Base-by-base conservation (phyloP, 2,113 vertebrate species). In the Tachysurus vachellii region DNA sequence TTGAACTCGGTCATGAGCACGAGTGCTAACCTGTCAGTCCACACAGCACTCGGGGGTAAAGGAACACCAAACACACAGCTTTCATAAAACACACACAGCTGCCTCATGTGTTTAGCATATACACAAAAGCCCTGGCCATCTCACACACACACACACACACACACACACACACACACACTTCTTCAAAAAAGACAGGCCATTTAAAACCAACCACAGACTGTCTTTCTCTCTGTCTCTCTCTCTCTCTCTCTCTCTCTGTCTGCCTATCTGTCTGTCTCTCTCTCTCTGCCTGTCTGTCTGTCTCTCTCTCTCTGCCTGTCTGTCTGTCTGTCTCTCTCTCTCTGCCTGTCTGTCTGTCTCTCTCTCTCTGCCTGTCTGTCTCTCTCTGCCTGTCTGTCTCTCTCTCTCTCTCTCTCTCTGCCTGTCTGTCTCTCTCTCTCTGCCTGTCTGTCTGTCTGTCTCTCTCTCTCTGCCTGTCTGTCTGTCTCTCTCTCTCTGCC, bases 91-190 rank as follows among this genome's bases (percentile, higher is more conserved):
- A 92, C 93, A 26, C 91, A 92, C 94, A 95, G 95, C 94, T 95
- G 95, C 94, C 94, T 21, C 79, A 71, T 62, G 85, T 94, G 92
- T 92, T 95, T 95, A 95, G 91, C 95, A 94, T 94, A 95, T 94
- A 95, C 92, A 95, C 95, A 95, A 94, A 95, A 87, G 90, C 92
- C 90, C 93, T 93, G 94, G 93, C 91, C 92, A 83, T 44, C 70
- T 9, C 8, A 71, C 6, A 71, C 31, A 86, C 36, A 42, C 28
- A 85, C 91, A 91, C 90, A 89, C 91, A 92, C 89, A 91, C 92
- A 91, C 89, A 91, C 28, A 86, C 36, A 42, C 28, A 85, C 91
- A 91, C 90, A 89, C 91, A 92, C 89, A 62, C 31, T 66, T 80
- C 85, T 86, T 91, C n/a, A 89, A 91, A 93, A 90, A 89, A 85